Percentiles rank a stretch among this genome's conserved stretches.
phyloP scores from a whole-genome alignment of 30 jellyfish, hydroid and myxozoan species.

The Turritopsis rubra region DNA sequence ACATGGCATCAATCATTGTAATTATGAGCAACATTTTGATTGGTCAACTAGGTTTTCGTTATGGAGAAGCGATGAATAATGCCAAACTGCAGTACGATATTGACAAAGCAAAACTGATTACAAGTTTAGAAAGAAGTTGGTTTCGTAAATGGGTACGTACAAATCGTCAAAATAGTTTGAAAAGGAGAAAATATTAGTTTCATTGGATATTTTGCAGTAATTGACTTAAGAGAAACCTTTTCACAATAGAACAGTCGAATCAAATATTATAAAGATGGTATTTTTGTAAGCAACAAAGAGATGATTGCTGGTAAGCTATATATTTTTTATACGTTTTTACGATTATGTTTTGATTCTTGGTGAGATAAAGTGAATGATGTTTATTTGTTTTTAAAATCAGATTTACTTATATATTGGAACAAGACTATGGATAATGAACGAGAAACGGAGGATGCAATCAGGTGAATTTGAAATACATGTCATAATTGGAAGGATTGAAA shows the following conservation, averaged over 20 bases:
- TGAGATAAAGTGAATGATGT: background rate
- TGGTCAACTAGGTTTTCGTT: slow-evolving; percentile 83
- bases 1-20: slow-evolving; percentile 62
- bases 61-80: slow-evolving; percentile 52
- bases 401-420: background rate
- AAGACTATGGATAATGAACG: background rate
- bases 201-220: background rate
- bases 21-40: slow-evolving; percentile 74
- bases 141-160: slow-evolving; percentile 48
- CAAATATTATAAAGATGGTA: slow-evolving; percentile 48
- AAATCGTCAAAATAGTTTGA: background rate
- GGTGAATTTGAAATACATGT: too few species aligned
- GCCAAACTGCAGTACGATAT: slow-evolving; percentile 68
- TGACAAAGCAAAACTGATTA: slow-evolving; percentile 57
- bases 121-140: slow-evolving; percentile 55
- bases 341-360: background rate
- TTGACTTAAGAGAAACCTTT: background rate
- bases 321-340: background rate
- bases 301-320: slow-evolving; percentile 17
- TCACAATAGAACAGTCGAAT: slow-evolving; percentile 40
- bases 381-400: background rate
- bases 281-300: slow-evolving; percentile 26
- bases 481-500: background rate
- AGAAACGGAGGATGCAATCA: background rate
- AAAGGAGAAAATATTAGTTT: background rate